Conservation (phyloP, 2,888 invertebrate genomes). For the Acanthacorydalis orientalis region DNA sequence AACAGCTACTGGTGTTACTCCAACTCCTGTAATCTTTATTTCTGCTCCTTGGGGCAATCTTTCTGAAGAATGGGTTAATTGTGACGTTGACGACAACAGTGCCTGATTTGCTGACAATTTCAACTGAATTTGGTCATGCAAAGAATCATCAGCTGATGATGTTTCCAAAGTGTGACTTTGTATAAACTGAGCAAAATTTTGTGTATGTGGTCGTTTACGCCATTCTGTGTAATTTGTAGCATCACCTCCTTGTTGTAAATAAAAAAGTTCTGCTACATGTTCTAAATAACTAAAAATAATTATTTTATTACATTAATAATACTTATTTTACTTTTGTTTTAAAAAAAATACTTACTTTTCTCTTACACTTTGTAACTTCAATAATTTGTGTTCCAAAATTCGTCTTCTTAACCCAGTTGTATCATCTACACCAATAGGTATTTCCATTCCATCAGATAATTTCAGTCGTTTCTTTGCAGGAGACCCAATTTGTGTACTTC, state of each 20-base stretch:
- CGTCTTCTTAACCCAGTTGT: constrained; percentile 41
- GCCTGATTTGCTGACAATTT: constrained; percentile 7
- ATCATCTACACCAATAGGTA: constrained; percentile 22
- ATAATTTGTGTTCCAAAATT: constrained; percentile 53
- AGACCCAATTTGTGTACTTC: constrained; percentile 19
- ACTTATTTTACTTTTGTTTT: not conserved
- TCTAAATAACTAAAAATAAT: constrained; percentile 27
- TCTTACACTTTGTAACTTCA: constrained; percentile 47
- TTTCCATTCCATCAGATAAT: constrained; percentile 23
- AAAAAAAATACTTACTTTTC: constrained; percentile 33
- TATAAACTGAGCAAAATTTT: constrained; percentile 57
- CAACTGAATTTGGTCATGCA: not conserved
- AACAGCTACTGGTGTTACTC: constrained; percentile 38
- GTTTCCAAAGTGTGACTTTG: constrained; percentile 50
- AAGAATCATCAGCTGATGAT: constrained; percentile 7
- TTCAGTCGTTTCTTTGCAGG: constrained; percentile 30
- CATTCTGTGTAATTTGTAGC: constrained; percentile 76
- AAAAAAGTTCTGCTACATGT: constrained; percentile 70
- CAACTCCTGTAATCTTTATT: constrained; percentile 40
- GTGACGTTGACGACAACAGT: constrained; percentile 7
- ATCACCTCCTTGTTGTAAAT: constrained; percentile 72
- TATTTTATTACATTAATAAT: not conserved
- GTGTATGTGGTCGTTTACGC: constrained; percentile 63
- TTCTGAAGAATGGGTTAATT: constrained; percentile 9
- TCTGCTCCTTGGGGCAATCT: constrained; percentile 29